phyloP scores from a whole-genome alignment of 1,140 invertebrate species.

The Diuraphis noxia region DNA sequence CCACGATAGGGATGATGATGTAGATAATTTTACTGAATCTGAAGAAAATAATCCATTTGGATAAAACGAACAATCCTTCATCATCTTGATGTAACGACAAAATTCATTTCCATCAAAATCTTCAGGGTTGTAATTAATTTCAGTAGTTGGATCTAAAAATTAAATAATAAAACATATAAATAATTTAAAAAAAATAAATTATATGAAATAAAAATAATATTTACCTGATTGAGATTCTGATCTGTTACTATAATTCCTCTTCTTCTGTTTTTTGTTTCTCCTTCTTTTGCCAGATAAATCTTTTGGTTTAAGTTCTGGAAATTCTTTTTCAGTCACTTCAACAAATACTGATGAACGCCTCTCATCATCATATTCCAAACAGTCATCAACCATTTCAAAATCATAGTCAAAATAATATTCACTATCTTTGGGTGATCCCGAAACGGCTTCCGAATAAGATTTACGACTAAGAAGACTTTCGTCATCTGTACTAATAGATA shows the following conservation, averaged over 20 bases:
- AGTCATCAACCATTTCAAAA: slow-evolving; percentile 20
- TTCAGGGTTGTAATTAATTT: slow-evolving; percentile 29
- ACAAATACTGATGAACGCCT: slow-evolving; percentile 7
- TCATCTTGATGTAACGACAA: slow-evolving; percentile 43
- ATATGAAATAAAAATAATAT: not conserved
- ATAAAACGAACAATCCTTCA: slow-evolving; percentile 49
- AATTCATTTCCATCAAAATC: slow-evolving; percentile 46
- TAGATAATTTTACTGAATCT: slow-evolving; percentile 42
- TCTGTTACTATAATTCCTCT: slow-evolving; percentile 30
- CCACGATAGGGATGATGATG: slow-evolving; percentile 21
- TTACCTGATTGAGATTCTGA: slow-evolving; percentile 29
- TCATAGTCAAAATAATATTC: slow-evolving; percentile 42
- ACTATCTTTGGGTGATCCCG: slow-evolving; percentile 20
- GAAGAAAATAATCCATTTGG: slow-evolving; percentile 42
- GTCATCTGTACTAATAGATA: slow-evolving; percentile 42
- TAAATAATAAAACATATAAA: not conserved
- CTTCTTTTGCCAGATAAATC: slow-evolving; percentile 40
- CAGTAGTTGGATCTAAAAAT: slow-evolving; percentile 19
- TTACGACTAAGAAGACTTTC: slow-evolving; percentile 32
- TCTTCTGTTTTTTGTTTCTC: slow-evolving; percentile 41
- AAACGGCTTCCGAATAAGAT: slow-evolving; percentile 33
- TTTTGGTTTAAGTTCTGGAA: slow-evolving; percentile 45
- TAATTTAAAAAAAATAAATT: not conserved
- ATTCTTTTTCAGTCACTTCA: slow-evolving; percentile 46
- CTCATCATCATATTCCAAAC: slow-evolving; percentile 25